A percentile compares a stretch with the other conserved stretches of the same genome.
These are phyloP conservation scores for Exaiptasia diaphana DNA, from an alignment of 64 coral and sea anemone genomes.

Conservation along the genomic window DNA sequence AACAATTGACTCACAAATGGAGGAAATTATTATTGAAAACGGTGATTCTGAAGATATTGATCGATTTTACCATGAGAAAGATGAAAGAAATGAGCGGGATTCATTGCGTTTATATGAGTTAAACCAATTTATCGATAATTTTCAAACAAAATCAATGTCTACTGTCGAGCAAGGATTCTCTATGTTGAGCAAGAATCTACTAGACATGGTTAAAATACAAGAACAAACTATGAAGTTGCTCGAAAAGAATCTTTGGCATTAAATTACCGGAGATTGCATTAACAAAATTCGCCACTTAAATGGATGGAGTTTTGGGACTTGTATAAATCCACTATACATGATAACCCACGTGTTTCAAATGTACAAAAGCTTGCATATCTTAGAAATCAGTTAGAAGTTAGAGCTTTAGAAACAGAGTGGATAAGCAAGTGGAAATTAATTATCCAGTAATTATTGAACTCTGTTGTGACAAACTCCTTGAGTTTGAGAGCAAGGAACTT, in stretches of 20 bases:
- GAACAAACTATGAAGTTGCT: not conserved
- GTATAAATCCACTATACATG: not conserved
- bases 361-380: constrained; percentile 26
- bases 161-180: not conserved
- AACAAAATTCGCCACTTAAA: not conserved
- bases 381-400: not conserved
- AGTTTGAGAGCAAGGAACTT: not conserved
- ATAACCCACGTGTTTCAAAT: not conserved
- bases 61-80: not conserved
- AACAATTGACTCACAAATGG: not conserved
- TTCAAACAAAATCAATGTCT: not conserved
- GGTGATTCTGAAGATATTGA: not conserved
- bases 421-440: not conserved
- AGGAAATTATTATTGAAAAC: not conserved
- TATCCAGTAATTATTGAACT: not conserved
- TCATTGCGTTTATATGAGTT: not conserved
- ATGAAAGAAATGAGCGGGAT: not conserved
- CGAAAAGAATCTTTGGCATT: not conserved
- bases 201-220: constrained; percentile 4
- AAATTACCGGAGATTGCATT: constrained; percentile 30
- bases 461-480: not conserved
- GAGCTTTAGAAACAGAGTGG: not conserved
- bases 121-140: not conserved
- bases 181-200: not conserved
- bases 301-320: constrained; percentile 37